These are phyloP conservation scores for Pseudotriccus pelzelni DNA, from an alignment of 2,797 vertebrate genomes.

Conservation along the genomic window DNA sequence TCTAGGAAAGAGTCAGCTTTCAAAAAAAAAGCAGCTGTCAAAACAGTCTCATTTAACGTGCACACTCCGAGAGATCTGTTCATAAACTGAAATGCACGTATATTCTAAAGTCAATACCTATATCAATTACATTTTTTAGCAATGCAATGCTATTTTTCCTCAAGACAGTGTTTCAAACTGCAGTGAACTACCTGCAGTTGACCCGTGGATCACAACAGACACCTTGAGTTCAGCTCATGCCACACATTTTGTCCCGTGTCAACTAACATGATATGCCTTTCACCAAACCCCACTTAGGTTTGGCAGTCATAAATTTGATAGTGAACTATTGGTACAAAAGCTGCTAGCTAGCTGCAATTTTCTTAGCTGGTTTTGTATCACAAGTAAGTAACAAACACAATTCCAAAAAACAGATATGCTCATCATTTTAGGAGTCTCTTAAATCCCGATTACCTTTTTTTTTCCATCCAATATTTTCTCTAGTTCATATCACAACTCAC, in stretches of 20 bases:
- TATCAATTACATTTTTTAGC: neutral
- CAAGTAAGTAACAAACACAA: neutral
- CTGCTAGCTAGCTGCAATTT: neutral
- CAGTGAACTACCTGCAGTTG: neutral
- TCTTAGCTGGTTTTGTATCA: neutral
- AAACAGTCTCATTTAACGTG: neutral
- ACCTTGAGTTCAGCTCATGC: neutral
- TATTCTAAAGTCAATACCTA: neutral
- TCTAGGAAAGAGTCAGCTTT: neutral
- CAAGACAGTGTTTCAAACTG: neutral
- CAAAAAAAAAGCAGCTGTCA: neutral
- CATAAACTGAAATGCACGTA: rapidly evolving
- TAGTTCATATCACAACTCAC: neutral
- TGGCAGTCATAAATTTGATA: neutral
- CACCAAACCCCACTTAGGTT: neutral
- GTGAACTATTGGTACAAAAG: neutral
- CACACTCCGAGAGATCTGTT: neutral
- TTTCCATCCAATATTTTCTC: neutral
- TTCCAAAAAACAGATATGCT: neutral
- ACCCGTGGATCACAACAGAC: neutral
- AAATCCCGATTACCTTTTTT: neutral
- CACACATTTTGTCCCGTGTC: neutral
- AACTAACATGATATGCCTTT: rapidly evolving
- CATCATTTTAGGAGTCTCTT: neutral
- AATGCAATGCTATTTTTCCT: neutral